Evolutionary conservation across 2,888 invertebrate genomes (phyloP).

Genomic region (Drosophila pseudotakahashii): DNA sequence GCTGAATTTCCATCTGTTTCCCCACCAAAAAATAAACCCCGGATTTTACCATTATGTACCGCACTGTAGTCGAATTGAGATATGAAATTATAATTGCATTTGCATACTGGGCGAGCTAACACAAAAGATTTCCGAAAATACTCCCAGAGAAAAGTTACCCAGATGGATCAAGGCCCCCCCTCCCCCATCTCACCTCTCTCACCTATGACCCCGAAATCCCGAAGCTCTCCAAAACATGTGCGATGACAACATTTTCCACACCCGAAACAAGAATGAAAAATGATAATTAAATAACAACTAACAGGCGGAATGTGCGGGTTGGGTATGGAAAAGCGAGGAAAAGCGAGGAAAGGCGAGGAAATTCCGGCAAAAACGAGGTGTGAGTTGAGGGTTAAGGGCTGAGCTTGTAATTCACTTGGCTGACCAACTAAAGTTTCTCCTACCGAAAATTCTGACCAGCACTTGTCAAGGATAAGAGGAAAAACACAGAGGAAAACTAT

Average conservation of each 20-base stretch:
- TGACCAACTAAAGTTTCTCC: constrained; percentile 40
- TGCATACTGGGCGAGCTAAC: constrained; percentile 12
- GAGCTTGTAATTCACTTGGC: constrained; percentile 60
- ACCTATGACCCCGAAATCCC: constrained; percentile 13
- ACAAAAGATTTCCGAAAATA: constrained; percentile 17
- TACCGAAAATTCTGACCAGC: constrained; percentile 12
- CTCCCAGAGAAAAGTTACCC: not conserved
- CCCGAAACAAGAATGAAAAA: constrained; percentile 50
- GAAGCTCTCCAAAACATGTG: constrained; percentile 14
- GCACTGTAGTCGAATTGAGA: constrained; percentile 51
- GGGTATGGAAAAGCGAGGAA: not conserved
- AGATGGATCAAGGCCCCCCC: not conserved
- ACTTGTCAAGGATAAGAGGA: not conserved
- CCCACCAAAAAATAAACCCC: not conserved
- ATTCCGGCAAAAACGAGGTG: constrained; percentile 1
- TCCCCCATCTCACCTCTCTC: not conserved
- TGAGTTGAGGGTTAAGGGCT: constrained; percentile 33
- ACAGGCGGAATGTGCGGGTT: not conserved
- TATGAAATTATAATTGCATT: constrained; percentile 67
- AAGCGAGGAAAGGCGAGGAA: not conserved
- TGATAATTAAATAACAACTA: constrained; percentile 63
- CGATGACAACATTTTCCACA: constrained; percentile 50
- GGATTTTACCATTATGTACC: constrained; percentile 2
- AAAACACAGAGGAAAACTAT: not conserved
- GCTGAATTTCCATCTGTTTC: not conserved